Percentiles rank a stretch among this genome's conserved stretches.
phyloP scores from a whole-genome alignment of 1,140 invertebrate species.

The Amphibalanus amphitrite region DNA sequence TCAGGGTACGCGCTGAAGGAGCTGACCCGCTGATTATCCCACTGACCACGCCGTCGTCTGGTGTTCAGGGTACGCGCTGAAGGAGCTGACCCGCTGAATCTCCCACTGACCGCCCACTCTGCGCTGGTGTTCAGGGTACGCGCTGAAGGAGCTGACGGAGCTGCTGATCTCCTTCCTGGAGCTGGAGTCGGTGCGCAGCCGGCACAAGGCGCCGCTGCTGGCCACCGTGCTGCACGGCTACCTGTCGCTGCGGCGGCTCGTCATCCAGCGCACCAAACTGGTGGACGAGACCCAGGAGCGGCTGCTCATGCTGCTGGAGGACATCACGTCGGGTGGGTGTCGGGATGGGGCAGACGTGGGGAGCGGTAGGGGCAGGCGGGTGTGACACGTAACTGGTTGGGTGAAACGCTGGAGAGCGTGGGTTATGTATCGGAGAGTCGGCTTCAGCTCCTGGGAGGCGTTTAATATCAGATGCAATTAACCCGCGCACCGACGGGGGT shows the following conservation, averaged over 20 bases:
- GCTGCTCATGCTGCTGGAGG: constrained; percentile 78
- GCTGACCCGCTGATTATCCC: too few relatives aligned
- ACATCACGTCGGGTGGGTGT: constrained; percentile 69
- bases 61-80: constrained; percentile 51
- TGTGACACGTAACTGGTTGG: too few relatives aligned
- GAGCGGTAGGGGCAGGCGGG: background rate
- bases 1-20: constrained; percentile 57
- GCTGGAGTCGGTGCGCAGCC: constrained; percentile 56
- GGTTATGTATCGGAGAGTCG: too few relatives aligned
- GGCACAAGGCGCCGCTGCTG: constrained; percentile 75
- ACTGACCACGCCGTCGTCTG: too few relatives aligned
- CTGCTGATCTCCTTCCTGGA: constrained; percentile 67
- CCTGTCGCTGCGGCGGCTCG: constrained; percentile 67
- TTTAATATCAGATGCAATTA: too few relatives aligned
- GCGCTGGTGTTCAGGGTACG: constrained; percentile 39
- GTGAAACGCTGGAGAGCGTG: too few relatives aligned
- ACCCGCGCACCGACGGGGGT: too few relatives aligned
- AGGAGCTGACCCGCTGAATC: too few relatives aligned
- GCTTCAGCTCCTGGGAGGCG: too few relatives aligned
- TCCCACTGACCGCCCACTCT: too few relatives aligned
- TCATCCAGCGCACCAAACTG: constrained; percentile 82
- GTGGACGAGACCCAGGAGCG: constrained; percentile 96
- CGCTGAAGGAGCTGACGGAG: constrained; percentile 69
- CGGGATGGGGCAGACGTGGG: background rate
- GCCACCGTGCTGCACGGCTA: constrained; percentile 84